phyloP scores from a whole-genome alignment of 2,888 invertebrate species.

The Apotomis betuletana region DNA sequence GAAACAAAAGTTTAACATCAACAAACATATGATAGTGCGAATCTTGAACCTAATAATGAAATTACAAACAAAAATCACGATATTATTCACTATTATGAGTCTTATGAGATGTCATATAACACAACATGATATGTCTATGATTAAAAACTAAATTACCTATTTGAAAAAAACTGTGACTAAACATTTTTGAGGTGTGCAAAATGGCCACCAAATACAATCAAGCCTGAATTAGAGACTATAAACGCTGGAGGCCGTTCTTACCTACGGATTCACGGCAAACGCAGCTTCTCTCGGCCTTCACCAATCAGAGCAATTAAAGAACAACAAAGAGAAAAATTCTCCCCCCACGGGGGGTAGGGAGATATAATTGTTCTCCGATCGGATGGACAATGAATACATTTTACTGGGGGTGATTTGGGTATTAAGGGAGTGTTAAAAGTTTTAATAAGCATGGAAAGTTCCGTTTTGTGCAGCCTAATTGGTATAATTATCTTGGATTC shows the following conservation, averaged over 20 bases:
- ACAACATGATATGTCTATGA: too few species aligned
- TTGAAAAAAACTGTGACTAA: background rate
- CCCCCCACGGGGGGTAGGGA: slow-evolving; percentile 51
- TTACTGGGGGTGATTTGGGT: slow-evolving; percentile 4
- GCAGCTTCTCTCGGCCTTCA: slow-evolving; percentile 69
- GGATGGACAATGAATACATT: slow-evolving; percentile 31
- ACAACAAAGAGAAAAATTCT: slow-evolving; percentile 67
- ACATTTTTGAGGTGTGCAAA: slow-evolving; percentile 1
- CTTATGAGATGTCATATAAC: too few species aligned
- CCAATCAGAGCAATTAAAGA: slow-evolving; percentile 77
- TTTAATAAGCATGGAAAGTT: slow-evolving; percentile 20
- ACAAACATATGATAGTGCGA: background rate
- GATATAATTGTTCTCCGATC: slow-evolving; percentile 56
- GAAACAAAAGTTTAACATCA: background rate
- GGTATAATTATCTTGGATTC: slow-evolving; percentile 17
- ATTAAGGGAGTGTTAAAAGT: slow-evolving; percentile 19
- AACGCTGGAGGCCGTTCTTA: slow-evolving; percentile 58
- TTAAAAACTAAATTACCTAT: too few species aligned
- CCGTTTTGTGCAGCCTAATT: slow-evolving; percentile 15
- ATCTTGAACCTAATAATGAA: background rate
- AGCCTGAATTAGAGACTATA: slow-evolving; percentile 63
- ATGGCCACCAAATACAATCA: slow-evolving; percentile 15
- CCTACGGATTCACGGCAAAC: slow-evolving; percentile 64
- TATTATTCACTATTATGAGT: too few species aligned
- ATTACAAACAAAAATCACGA: background rate